phyloP scores from a whole-genome alignment of 2,797 vertebrate species.

The Melanotaenia trifasciata region DNA sequence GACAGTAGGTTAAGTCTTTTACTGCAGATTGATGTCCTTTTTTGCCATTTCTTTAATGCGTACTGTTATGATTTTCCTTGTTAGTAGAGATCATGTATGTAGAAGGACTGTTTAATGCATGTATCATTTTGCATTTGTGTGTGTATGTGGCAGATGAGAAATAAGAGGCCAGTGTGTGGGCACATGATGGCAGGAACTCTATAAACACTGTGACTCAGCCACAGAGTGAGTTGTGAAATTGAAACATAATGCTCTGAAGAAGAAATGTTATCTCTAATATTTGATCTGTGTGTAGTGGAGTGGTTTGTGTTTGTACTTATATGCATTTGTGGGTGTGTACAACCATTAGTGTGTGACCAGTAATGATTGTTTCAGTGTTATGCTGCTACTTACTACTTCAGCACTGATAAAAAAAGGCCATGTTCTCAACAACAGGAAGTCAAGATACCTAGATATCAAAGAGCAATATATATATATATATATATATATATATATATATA shows the following conservation, averaged over 20 bases:
- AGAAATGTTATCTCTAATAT: constrained; percentile 52
- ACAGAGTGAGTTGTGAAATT: constrained; percentile 64
- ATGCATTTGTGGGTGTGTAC: constrained; percentile 28
- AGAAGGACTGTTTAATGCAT: constrained; percentile 2
- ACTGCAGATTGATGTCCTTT: constrained; percentile 38
- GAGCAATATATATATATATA: constrained; percentile 10
- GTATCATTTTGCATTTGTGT: constrained; percentile 26
- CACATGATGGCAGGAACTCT: constrained; percentile 44
- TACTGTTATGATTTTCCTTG: constrained; percentile 32
- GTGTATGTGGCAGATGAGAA: constrained; percentile 50
- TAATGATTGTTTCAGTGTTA: constrained; percentile 53
- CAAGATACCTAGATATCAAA: constrained; percentile 46
- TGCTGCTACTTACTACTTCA: constrained; percentile 47
- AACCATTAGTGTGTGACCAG: constrained; percentile 31
- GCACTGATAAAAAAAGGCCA: constrained; percentile 32
- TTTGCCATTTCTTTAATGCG: constrained; percentile 23
- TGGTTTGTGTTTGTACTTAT: constrained; percentile 12
- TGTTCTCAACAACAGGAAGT: constrained; percentile 35
- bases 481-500: constrained; percentile 26
- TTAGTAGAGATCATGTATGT: constrained; percentile 15
- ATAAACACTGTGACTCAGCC: constrained; percentile 76
- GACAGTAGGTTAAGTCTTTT: constrained; percentile 7
- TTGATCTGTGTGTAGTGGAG: constrained; percentile 35
- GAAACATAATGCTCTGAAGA: constrained; percentile 62
- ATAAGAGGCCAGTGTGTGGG: constrained; percentile 62